Conservation (phyloP, 2,888 invertebrate genomes). For the Mystacides longicornis region DNA sequence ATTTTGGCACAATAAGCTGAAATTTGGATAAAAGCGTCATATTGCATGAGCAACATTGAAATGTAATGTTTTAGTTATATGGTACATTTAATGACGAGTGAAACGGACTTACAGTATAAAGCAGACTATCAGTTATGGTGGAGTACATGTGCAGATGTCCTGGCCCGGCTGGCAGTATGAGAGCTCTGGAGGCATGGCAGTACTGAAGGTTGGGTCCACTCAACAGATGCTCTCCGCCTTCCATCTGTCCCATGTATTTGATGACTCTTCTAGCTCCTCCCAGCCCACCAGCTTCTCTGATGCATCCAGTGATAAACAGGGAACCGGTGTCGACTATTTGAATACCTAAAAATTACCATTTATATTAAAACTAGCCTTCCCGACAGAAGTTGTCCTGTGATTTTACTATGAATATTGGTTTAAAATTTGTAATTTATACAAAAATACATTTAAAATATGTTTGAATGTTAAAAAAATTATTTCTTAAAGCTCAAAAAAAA, state of each 20-base stretch:
- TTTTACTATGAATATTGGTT: too few relatives aligned
- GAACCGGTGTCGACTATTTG: conserved; percentile 38
- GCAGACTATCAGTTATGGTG: conserved; percentile 39
- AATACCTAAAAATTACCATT: conserved; percentile 40
- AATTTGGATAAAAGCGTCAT: too few relatives aligned
- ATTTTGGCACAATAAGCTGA: too few relatives aligned
- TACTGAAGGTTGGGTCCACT: conserved; percentile 36
- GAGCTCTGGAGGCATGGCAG: conserved; percentile 33
- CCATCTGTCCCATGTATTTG: conserved; percentile 33
- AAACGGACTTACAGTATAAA: conserved; percentile 45
- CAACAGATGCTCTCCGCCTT: conserved; percentile 30
- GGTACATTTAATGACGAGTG: too few relatives aligned
- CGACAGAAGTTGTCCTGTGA: too few relatives aligned
- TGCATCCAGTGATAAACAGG: conserved; percentile 37
- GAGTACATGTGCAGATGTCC: conserved; percentile 44
- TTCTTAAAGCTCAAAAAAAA: too few relatives aligned
- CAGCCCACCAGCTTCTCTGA: conserved; percentile 43
- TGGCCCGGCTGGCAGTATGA: conserved; percentile 40
- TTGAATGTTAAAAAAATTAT: too few relatives aligned
- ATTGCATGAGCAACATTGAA: too few relatives aligned
- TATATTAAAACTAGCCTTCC: too few relatives aligned
- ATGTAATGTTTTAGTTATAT: too few relatives aligned
- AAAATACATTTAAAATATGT: too few relatives aligned
- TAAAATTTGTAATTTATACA: too few relatives aligned
- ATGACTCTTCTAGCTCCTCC: conserved; percentile 36